Base-by-base conservation (phyloP, 2,888 invertebrate genomes). In the Anagyrus pseudococci region DNA sequence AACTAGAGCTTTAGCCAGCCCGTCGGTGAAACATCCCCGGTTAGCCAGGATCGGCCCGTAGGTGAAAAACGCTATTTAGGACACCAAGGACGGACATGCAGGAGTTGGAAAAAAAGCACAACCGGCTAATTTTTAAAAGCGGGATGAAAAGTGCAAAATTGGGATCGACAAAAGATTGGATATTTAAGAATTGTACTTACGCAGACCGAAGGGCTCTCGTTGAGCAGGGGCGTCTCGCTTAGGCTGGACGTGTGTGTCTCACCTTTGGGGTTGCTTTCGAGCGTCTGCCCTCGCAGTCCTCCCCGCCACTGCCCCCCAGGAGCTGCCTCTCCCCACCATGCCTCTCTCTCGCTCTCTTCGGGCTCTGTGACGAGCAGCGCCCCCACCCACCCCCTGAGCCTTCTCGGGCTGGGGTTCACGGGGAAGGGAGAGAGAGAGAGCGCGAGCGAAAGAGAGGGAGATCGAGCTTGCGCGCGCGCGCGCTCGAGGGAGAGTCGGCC, bases 271-370 rank as follows among this genome's bases (percentile, higher is more conserved):
- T 77, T 71, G 80, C 79, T 77, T 77, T 76, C 72, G 72, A 77
- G 79, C 80, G 78, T 81, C 80, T 80, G 80, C 74, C 77, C 77
- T 75, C 75, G 71, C 62, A 77, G 74, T 77, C 71, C 74, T 80
- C 81, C 80, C 79, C 79, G 79, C 79, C 79, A 78, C 79, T 71
- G 68, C 65, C 54, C 43, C 60, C 69, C 58, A 64, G 67, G 68
- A 67, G 67, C 67, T n/a, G n/a, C n/a, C n/a, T n/a, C 62, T 63
- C 64, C 70, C 52, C 41, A 53, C 40, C 59, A 54, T 0, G 2
- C 40, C 7, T 4, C 8, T 2, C 43, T 23, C 29, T 6, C 43
- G 4, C 29, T 41, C 54, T 26, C 54, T 37, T 15, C 15, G 13
- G 10, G 13, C 33, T 37, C 15, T 10, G 33, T 43, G 40, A 57